Evolutionary conservation across 2,113 vertebrate species (phyloP), one percentile per base, ranked within the genome.

Genomic region (Micromys minutus): DNA sequence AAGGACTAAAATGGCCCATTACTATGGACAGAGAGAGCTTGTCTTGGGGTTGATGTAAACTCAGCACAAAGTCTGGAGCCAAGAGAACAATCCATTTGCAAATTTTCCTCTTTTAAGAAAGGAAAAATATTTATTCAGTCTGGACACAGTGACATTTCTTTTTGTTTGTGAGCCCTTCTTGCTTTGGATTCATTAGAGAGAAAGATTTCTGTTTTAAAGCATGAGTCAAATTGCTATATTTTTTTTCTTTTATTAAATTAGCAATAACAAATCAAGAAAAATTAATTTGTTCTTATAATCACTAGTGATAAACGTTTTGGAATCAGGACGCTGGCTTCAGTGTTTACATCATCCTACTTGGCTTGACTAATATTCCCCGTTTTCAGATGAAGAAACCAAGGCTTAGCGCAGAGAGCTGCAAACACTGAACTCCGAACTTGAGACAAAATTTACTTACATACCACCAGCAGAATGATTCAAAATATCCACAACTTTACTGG

Each of bases 201-300:
- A 3, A 67, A 65, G 11, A 81, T 75, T 85, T 94, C 83, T 85
- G n/a, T 61, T 91, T 93, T 67, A 93, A n/a, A 81, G n/a, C 13
- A 61, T 9, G 26, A 72, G 5, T 63, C 72, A 86, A 47, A 72
- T 24, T 59, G 34, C 4, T 74, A 0, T 55, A 92, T 63, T 97
- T 94, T 63, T 97, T 94, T 79, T 47, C 81, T 94, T 86, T 79
- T 74, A n/a, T 12, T 89, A 94, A 93, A 39, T 69, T 87, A 94
- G 34, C 17, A 50, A 95, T 10, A 65, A 57, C 80, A 79, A 10
- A 52, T 57, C 34, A 87, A 69, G 95, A 79, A 84, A 96, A 77
- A 34, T 74, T 57, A 69, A 93, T 81, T 63, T 67, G 6, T 74
- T 79, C 42, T 91, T 87, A 84, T 26, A 87, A 52, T 84, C 31